These are phyloP conservation scores for Adelges cooleyi DNA, from an alignment of 1,140 invertebrate genomes.

Conservation along the genomic window DNA sequence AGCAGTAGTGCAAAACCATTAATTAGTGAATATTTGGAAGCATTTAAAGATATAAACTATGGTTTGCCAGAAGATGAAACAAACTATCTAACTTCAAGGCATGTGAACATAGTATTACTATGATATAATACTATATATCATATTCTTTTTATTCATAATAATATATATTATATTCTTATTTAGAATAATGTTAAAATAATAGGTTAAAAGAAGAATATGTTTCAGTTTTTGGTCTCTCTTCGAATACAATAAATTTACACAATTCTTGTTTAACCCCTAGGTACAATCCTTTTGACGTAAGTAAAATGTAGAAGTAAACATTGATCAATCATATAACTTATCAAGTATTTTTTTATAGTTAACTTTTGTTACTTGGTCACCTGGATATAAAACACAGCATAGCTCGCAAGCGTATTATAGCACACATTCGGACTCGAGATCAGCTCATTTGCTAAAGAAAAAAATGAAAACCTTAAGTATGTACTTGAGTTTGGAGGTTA, in stretches of 20 bases:
- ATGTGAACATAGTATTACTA: too few species aligned
- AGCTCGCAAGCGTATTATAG: not conserved
- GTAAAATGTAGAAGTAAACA: too few species aligned
- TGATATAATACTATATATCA: too few species aligned
- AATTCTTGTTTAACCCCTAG: not conserved
- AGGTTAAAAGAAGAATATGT: conserved; percentile 23
- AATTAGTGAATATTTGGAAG: conserved; percentile 13
- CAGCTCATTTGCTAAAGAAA: not conserved
- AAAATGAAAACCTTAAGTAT: not conserved
- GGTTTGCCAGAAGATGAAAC: not conserved
- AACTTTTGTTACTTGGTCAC: conserved; percentile 14
- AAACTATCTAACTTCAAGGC: conserved; percentile 3
- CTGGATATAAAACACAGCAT: not conserved
- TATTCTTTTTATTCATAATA: not conserved
- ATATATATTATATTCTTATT: not conserved
- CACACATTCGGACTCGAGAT: not conserved
- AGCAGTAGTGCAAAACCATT: not conserved
- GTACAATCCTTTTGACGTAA: conserved; percentile 18
- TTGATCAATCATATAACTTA: too few species aligned
- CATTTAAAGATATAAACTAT: conserved; percentile 4
- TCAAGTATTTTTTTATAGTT: too few species aligned
- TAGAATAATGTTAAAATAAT: too few species aligned
- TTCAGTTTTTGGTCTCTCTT: not conserved
- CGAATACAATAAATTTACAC: not conserved
- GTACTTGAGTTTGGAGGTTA: too few species aligned